Base-by-base conservation (phyloP, 1,140 invertebrate species). In the Ceratina australensis region DNA sequence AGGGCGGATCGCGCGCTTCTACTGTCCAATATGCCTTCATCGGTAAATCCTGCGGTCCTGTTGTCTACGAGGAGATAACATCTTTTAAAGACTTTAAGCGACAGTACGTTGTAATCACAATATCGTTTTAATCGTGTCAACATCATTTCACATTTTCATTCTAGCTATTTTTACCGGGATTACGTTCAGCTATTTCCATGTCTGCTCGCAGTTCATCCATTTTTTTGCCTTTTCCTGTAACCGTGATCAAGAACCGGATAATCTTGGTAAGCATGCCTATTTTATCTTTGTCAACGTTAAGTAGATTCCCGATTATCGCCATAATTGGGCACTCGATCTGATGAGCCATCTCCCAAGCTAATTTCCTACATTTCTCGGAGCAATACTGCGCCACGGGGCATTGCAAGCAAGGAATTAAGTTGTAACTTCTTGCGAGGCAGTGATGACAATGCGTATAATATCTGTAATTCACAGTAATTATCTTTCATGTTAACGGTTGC, bases 401-500 rank as follows among this genome's bases (percentile, higher is more conserved):
- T n/a, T 90, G 49, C 13, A 85, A 28, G 60, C 93, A 93, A 15
- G 93, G 90, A 64, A 93, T 90, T 52, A 96, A 90, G 86, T 95
- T 94, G 78, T 94, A 93, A 87, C 93, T 93, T 86, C 94, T 93
- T 33, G 93, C 92, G 79, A 96, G 93, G 88, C 98, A 99, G 81
- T 96, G 93, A 87, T 95, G 95, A 89, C 98, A 99, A 86, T 96
- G 94, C 50, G 94, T 94, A 49, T 94, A 93, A 77, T 90, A 90
- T 74, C 93, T 94, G 86, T 26, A 85, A 84, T 42, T 24, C 50
- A 71, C 15, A 49, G 50, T 33, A 71, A 20, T 59, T 60, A 28
- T 49, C 28, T 18, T 42, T 42, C 10, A 24, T 33, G n/a, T 22
- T 28, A 47, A 24, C 63, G 72, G 8, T 5, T 52, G 16, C 47